Conservation (phyloP, 2,888 invertebrate species). For the Pocota personata region DNA sequence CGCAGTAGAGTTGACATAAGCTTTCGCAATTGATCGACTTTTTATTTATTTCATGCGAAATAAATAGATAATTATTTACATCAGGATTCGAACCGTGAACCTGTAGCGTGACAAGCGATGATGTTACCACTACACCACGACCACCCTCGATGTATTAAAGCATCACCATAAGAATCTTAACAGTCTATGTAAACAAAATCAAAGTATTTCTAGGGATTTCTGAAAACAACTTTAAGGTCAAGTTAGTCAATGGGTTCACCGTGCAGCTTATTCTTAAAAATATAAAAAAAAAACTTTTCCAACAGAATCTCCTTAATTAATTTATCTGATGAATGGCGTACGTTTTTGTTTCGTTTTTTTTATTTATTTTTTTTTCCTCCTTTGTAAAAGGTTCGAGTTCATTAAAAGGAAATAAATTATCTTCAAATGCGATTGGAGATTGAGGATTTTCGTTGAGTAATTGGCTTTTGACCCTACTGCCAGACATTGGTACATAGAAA, state of each 20-base stretch:
- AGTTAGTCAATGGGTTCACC: background rate
- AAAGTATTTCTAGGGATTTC: background rate
- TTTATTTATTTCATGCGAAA: no score
- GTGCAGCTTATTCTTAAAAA: background rate
- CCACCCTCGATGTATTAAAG: no score
- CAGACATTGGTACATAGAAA: background rate
- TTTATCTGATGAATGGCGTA: constrained; percentile 17
- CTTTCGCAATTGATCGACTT: no score
- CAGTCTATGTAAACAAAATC: no score
- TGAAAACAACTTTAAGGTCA: background rate
- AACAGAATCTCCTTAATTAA: constrained; percentile 23
- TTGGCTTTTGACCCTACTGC: constrained; percentile 48
- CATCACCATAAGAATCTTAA: no score
- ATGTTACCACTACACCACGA: no score
- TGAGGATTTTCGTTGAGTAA: constrained; percentile 39
- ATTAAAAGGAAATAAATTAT: constrained; percentile 54
- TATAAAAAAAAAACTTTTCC: background rate
- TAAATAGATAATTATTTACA: no score
- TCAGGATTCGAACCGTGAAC: no score
- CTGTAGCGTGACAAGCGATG: no score
- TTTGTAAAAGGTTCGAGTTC: constrained; percentile 16
- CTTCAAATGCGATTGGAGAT: constrained; percentile 47
- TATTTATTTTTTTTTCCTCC: background rate
- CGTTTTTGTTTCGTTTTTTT: background rate
- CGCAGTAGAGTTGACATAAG: no score